phyloP scores from a whole-genome alignment of 2,888 invertebrate genomes.

The Melieria picta region DNA sequence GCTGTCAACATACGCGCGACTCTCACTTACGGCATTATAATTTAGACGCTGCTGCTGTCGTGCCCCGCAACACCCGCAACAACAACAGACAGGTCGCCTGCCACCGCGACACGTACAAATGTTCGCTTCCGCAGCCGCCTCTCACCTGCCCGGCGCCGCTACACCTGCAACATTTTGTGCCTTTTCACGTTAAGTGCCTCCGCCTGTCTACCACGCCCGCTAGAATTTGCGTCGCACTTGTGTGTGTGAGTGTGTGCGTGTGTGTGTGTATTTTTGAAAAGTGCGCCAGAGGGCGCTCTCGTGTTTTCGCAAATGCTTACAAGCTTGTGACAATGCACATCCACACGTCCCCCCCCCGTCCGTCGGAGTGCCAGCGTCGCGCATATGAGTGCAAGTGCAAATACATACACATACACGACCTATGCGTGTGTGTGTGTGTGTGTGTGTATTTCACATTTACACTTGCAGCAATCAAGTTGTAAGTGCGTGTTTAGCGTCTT shows the following conservation, averaged over 20 bases:
- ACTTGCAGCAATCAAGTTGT: slow-evolving; percentile 26
- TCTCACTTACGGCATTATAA: too few relatives aligned
- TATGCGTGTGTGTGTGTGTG: slow-evolving; percentile 8
- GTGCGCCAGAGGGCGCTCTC: slow-evolving; percentile 27
- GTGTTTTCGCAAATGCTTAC: slow-evolving; percentile 22
- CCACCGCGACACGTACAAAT: too few relatives aligned
- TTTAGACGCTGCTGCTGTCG: too few relatives aligned
- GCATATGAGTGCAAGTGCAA: background rate
- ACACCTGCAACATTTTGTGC: too few relatives aligned
- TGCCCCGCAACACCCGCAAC: too few relatives aligned
- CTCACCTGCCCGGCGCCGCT: too few relatives aligned
- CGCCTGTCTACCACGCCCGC: too few relatives aligned
- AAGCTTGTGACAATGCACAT: slow-evolving; percentile 5
- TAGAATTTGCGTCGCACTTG: background rate
- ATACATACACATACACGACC: background rate
- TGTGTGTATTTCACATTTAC: slow-evolving; percentile 8
- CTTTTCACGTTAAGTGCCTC: too few relatives aligned
- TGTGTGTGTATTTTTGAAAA: slow-evolving; percentile 2
- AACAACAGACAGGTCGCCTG: too few relatives aligned
- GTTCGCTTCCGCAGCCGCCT: too few relatives aligned
- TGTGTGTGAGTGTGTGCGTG: background rate
- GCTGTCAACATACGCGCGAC: background rate
- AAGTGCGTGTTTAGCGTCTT: slow-evolving; percentile 33
- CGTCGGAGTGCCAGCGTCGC: background rate
- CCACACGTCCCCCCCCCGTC: too few relatives aligned